phyloP scores from a whole-genome alignment of 2,113 vertebrate genomes.

The Phodopus roborovskii region DNA sequence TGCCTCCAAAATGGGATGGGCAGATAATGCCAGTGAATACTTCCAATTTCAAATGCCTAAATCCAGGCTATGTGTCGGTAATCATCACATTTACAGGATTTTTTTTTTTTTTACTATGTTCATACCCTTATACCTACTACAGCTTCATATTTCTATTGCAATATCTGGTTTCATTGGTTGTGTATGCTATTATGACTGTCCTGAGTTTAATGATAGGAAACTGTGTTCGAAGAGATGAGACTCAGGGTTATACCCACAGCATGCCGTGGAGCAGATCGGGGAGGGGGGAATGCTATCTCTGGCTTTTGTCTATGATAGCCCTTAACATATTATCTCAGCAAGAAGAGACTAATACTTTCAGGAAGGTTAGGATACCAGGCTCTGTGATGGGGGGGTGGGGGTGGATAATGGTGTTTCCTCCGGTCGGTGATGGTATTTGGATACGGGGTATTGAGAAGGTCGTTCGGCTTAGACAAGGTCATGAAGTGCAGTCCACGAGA shows the following conservation, averaged over 20 bases:
- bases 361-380: neutral
- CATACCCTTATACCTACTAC: neutral
- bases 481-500: neutral
- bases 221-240: neutral
- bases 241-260: neutral
- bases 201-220: neutral
- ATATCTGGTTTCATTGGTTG: neutral
- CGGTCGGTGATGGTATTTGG: neutral
- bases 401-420: neutral
- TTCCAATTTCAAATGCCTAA: neutral
- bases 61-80: neutral
- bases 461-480: too few relatives aligned
- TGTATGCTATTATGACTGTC: neutral
- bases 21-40: neutral
- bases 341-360: neutral
- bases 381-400: neutral
- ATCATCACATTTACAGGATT: neutral
- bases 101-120: neutral
- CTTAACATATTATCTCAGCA: neutral
- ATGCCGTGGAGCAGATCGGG: too few relatives aligned
- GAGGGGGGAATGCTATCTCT: too few relatives aligned
- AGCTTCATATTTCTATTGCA: neutral
- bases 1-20: neutral
- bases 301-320: neutral
- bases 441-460: neutral